Evolutionary conservation across 2,113 vertebrate genomes (phyloP).

Genomic region (Phalacrocorax aristotelis): DNA sequence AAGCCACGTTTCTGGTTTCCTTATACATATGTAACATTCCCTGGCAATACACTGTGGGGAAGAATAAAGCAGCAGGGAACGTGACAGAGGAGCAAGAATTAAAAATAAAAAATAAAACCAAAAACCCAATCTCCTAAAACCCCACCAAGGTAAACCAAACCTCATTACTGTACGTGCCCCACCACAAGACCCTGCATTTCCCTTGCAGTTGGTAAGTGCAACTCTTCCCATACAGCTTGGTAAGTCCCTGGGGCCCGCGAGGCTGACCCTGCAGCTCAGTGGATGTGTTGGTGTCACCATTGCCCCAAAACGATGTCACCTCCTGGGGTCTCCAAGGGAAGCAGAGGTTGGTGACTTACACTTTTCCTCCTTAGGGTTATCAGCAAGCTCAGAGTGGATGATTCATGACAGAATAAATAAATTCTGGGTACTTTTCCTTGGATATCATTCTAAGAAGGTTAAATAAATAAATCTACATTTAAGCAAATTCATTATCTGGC

Average conservation of each 20-base stretch:
- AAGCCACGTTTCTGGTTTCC: not conserved
- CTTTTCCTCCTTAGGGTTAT: not conserved
- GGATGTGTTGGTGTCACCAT: rapidly evolving
- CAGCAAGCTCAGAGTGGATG: not conserved
- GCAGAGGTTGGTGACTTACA: not conserved
- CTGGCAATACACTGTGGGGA: not conserved
- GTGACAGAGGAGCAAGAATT: not conserved
- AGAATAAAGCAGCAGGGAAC: not conserved
- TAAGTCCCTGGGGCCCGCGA: rapidly evolving
- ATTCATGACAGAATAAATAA: not conserved
- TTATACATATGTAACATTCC: not conserved
- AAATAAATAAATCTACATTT: not conserved
- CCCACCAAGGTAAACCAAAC: not conserved
- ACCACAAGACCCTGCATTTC: rapidly evolving
- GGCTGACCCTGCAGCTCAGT: not conserved
- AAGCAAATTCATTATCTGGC: not conserved
- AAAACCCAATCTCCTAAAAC: rapidly evolving
- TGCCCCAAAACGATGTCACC: rapidly evolving
- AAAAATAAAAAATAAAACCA: not conserved
- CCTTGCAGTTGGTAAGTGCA: not conserved
- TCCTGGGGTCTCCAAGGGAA: rapidly evolving
- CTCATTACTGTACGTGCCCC: rapidly evolving
- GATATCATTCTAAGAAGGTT: not conserved
- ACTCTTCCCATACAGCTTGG: not conserved
- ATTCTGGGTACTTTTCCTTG: not conserved